Evolutionary conservation across 2,888 invertebrate species (phyloP).

Genomic region (Cantharis nigra): DNA sequence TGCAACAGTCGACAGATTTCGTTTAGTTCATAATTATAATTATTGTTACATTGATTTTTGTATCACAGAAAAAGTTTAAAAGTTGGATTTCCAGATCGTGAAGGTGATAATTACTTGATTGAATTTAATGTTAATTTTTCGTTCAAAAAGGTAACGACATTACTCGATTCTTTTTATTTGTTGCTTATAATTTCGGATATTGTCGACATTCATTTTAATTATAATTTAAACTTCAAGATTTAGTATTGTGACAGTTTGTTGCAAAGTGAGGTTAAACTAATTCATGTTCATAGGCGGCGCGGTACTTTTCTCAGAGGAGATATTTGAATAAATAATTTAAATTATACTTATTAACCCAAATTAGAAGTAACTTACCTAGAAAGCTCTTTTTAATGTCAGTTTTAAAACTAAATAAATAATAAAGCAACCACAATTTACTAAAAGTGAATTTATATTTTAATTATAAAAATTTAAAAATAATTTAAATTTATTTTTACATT

Average conservation of each 20-base stretch:
- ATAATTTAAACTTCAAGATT: neutral
- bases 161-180: neutral
- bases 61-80: neutral
- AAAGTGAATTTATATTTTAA: neutral
- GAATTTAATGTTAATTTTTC: neutral
- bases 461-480: neutral
- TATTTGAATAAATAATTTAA: neutral
- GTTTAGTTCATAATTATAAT: neutral
- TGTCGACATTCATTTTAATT: neutral
- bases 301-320: neutral
- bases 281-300: neutral
- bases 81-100: no score
- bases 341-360: neutral
- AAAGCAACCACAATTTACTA: neutral
- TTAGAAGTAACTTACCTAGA: neutral
- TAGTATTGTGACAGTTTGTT: neutral
- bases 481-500: conserved; percentile 1
- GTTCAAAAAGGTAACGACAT: neutral
- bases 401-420: neutral
- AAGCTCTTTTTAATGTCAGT: neutral
- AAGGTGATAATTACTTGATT: no score
- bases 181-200: neutral
- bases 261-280: neutral
- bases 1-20: neutral
- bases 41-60: neutral